Evolutionary conservation across 1,140 invertebrate species (phyloP).

Genomic region (Lysiphlebus fabarum): DNA sequence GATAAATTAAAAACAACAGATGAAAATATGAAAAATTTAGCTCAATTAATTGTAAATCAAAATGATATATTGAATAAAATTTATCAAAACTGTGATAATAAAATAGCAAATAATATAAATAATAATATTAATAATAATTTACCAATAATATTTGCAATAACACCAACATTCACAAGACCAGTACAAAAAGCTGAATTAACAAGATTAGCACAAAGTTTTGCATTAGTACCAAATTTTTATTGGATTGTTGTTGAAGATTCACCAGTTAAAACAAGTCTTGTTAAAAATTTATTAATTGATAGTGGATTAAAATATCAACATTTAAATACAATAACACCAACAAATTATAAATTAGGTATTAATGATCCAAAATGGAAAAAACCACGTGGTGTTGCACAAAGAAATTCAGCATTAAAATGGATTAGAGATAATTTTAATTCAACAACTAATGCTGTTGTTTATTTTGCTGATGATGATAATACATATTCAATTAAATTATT

Average conservation of each 20-base stretch:
- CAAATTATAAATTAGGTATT: constrained; percentile 64
- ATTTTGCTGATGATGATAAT: constrained; percentile 99
- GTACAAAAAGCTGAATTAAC: constrained; percentile 96
- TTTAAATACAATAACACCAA: constrained; percentile 61
- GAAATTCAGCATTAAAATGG: constrained; percentile 88
- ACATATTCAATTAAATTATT: constrained; percentile 88
- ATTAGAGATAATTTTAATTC: constrained; percentile 65
- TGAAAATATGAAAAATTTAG: too few relatives aligned
- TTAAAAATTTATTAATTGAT: constrained; percentile 75
- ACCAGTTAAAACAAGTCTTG: constrained; percentile 69
- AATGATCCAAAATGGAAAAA: constrained; percentile 83
- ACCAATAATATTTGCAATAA: constrained; percentile 80
- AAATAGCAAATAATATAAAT: constrained; percentile 19
- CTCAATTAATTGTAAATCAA: too few relatives aligned
- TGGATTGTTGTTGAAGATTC: constrained; percentile 96
- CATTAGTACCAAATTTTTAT: constrained; percentile 84
- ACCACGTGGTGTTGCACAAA: constrained; percentile 90
- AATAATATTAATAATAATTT: constrained; percentile 21
- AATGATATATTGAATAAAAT: too few relatives aligned
- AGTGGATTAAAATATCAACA: constrained; percentile 76
- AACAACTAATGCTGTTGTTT: constrained; percentile 72
- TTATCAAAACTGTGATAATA: too few relatives aligned
- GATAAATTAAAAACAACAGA: background rate
- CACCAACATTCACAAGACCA: constrained; percentile 84
- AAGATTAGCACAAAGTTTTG: constrained; percentile 84